Evolutionary conservation across 2,888 invertebrate species (phyloP), one percentile per base, ranked within the genome.

Genomic region (Dicroscelio sp.): DNA sequence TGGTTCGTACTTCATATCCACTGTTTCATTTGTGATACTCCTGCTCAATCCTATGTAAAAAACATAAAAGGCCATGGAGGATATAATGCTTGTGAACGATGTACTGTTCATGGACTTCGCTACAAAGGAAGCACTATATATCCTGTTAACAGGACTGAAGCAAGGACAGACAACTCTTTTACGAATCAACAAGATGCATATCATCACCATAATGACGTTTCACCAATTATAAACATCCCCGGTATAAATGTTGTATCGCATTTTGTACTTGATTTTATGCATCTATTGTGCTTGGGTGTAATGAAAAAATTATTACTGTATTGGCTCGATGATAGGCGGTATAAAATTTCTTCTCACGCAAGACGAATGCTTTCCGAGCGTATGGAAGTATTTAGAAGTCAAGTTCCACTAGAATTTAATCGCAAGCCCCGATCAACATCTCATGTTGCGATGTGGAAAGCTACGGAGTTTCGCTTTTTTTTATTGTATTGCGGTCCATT

Each of bases 161-260:
- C n/a, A n/a, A n/a, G n/a, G n/a, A n/a, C n/a, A n/a, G n/a, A n/a
- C n/a, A n/a, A n/a, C n/a, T n/a, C n/a, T n/a, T n/a, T n/a, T n/a
- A n/a, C n/a, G n/a, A n/a, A n/a, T n/a, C n/a, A n/a, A n/a, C n/a
- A n/a, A n/a, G n/a, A n/a, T n/a, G n/a, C n/a, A n/a, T n/a, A n/a
- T n/a, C n/a, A n/a, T n/a, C n/a, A n/a, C n/a, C n/a, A n/a, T n/a
- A n/a, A n/a, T n/a, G n/a, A n/a, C n/a, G n/a, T n/a, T n/a, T n/a
- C n/a, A n/a, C n/a, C n/a, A n/a, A n/a, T n/a, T 93, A 92, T 82
- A 78, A 79, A 43, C 43, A 43, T 43, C 17, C 1, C 23, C 33
- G 12, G 87, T 89, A 82, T 87, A 89, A 23, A 31, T 73, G 35
- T 63, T 90, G 12, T 35, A 78, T 23, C 78, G 31, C 6, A 82